phyloP scores from a whole-genome alignment of 2,888 invertebrate genomes.

The Aspidapion aeneum region DNA sequence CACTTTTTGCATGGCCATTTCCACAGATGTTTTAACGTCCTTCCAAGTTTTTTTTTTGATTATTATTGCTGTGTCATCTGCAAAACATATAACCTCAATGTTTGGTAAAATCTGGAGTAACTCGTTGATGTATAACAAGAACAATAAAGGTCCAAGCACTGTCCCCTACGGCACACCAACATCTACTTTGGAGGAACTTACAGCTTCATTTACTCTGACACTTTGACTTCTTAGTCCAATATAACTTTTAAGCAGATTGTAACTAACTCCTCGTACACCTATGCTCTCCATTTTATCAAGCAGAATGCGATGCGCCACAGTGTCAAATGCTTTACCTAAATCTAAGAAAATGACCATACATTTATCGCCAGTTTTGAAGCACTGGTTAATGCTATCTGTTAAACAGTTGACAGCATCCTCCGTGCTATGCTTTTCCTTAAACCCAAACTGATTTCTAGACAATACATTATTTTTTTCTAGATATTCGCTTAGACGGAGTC shows the following conservation, averaged over 20 bases:
- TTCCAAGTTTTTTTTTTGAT: background rate
- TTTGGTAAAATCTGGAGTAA: background rate
- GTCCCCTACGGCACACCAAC: background rate
- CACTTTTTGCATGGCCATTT: background rate
- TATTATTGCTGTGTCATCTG: background rate
- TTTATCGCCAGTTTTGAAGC: background rate
- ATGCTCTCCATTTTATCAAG: background rate
- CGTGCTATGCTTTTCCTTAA: background rate
- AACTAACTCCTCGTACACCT: background rate
- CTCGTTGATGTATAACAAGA: background rate
- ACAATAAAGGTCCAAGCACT: background rate
- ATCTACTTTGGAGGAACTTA: background rate
- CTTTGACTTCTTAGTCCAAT: background rate
- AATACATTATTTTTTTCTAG: background rate
- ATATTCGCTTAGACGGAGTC: background rate
- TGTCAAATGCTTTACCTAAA: constrained; percentile 4
- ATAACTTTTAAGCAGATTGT: background rate
- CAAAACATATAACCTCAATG: background rate
- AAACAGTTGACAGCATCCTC: constrained; percentile 3
- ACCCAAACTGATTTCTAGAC: background rate
- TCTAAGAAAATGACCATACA: background rate
- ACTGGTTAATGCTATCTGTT: background rate
- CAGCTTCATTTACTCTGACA: background rate
- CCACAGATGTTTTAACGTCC: background rate
- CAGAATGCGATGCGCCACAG: background rate